Evolutionary conservation across 2,888 invertebrate species (phyloP).

Genomic region (Glaucopsyche alexis): DNA sequence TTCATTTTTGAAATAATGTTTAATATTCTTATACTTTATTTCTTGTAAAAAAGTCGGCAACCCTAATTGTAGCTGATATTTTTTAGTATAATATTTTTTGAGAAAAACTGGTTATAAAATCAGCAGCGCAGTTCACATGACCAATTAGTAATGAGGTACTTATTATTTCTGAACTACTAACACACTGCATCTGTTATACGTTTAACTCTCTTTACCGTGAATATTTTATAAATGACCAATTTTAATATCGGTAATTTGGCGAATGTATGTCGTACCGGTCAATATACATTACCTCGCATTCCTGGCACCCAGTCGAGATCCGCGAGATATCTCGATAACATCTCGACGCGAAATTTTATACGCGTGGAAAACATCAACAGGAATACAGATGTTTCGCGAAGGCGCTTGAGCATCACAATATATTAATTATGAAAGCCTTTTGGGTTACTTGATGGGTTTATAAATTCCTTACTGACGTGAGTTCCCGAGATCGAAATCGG

Average conservation of each 20-base stretch:
- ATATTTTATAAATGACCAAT: background rate
- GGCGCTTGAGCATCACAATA: constrained; percentile 12
- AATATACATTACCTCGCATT: constrained; percentile 48
- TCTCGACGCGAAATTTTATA: constrained; percentile 64
- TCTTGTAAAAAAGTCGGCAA: no score
- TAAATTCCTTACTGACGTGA: constrained; percentile 10
- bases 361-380: constrained; percentile 51
- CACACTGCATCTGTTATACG: no score
- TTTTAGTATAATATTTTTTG: no score
- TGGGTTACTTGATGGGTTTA: background rate
- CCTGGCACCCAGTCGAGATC: constrained; percentile 49
- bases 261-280: constrained; percentile 38
- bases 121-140: no score
- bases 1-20: no score
- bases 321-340: constrained; percentile 58
- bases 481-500: background rate
- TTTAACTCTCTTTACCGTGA: background rate
- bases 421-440: constrained; percentile 13
- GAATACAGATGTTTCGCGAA: constrained; percentile 10
- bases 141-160: no score
- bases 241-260: constrained; percentile 6
- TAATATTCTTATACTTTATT: no score
- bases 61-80: no score
- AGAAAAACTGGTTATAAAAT: no score
- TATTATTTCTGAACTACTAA: no score